Evolutionary conservation across 1,140 invertebrate species (phyloP), one percentile per base, ranked within the genome.

Genomic region (Zaprionus capensis): DNA sequence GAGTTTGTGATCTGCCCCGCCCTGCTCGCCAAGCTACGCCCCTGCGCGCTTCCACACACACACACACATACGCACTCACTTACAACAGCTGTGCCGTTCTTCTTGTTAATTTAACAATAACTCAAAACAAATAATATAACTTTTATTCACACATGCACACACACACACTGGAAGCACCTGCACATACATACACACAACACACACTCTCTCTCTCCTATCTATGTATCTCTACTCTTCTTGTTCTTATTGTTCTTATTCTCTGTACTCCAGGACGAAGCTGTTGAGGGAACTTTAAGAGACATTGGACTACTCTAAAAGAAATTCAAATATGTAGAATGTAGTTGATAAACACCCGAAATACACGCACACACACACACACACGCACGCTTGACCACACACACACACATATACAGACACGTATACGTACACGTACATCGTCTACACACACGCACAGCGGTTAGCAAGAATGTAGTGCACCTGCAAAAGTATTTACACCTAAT

Each of bases 211-310:
- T 73, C 69, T 69, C 51, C 51, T 72, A 64, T 88, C 57, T 65
- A 78, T 81, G 75, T 76, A 68, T 71, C 70, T 82, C 85, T 87
- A 80, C 79, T 80, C 74, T 82, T 90, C 78, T 88, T 78, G 76
- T 91, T 92, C 93, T 93, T 83, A 84, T 93, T 91, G 78, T 88
- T 91, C 93, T 93, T 84, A 84, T 93, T 92, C 82, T 92, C 81
- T 92, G 83, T 94, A 90, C 83, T 92, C 79, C 92, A 97, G 96
- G 96, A 97, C 91, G 96, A 97, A 95, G 96, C 96, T 92, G 95
- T 97, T 93, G 96, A 97, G 94, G 96, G 95, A 93, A 96, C 96
- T 92, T 95, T 97, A 93, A 95, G 95, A 94, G 96, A 97, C 93
- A 96, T 97, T 94, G 96, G 96, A 93, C 95, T 97, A 93, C 95